phyloP scores from a whole-genome alignment of 1,140 invertebrate genomes.

The Brachionus sp. region DNA sequence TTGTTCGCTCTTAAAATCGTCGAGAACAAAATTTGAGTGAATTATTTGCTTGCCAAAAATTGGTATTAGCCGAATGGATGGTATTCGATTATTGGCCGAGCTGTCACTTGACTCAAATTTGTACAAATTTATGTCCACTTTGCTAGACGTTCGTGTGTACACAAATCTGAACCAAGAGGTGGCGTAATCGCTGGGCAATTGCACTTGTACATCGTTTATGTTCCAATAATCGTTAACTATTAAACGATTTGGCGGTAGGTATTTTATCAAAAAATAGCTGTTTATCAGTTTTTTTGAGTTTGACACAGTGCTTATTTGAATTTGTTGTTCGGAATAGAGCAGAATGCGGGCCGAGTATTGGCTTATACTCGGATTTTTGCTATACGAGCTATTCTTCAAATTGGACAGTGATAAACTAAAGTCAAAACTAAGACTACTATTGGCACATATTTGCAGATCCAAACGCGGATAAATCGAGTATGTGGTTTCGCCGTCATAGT shows the following conservation, averaged over 20 bases:
- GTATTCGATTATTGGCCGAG: not conserved
- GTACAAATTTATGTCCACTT: not conserved
- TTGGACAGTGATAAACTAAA: constrained; percentile 7
- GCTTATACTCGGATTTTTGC: not conserved
- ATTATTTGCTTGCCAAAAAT: constrained; percentile 29
- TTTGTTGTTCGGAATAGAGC: constrained; percentile 38
- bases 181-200: constrained; percentile 3
- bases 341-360: not conserved
- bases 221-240: constrained; percentile 40
- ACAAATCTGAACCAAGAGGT: constrained; percentile 35
- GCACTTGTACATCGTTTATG: constrained; percentile 29
- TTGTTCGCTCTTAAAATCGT: not conserved
- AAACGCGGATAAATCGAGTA: constrained; percentile 43
- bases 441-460: constrained; percentile 30
- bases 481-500: constrained; percentile 15
- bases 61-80: not conserved
- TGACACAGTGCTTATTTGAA: constrained; percentile 19
- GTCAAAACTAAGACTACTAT: not conserved
- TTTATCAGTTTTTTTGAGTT: constrained; percentile 28
- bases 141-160: not conserved
- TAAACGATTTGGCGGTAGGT: not conserved
- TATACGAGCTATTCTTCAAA: not conserved
- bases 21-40: constrained; percentile 17
- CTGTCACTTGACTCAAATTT: not conserved
- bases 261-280: constrained; percentile 30